Evolutionary conservation across 2,797 vertebrate species (phyloP), one percentile per base, ranked within the genome.

Genomic region (Menidia menidia): DNA sequence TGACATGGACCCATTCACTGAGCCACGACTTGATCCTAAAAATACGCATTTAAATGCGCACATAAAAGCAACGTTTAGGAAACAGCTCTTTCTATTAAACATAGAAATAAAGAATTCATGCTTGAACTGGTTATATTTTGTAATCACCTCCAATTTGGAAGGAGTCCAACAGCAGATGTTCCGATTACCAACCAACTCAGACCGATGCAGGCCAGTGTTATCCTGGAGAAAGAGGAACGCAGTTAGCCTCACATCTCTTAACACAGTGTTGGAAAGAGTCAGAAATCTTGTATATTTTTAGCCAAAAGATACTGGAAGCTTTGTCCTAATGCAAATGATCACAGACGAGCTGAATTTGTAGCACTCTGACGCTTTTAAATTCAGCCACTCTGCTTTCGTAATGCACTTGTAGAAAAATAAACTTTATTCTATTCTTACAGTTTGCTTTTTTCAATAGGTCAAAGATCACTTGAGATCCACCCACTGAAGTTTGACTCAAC

Each of bases 1-100:
- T 97, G 60, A 99, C 92, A 64, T 99, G 98, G 19, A 98, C 97
- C 78, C 96, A 88, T 56, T 98, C 97, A 6, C 97, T 99, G 62
- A 99, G 89, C 90, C 95, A 95, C 79, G 74, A 90, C 90, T 97
- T 99, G 16, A 95, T 25, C 56, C 98, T 99, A 76, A 63, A 77
- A 59, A 71, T 53, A 73, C 45, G 56, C 33, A 81, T 64, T 73
- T 55, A 55, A 9, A 68, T 47, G 61, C 10, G 11, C n/a, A 60
- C 1, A 61, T 0, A 3, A 43, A 25, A 47, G 11, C 0, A 47
- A 1, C 19, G 13, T 42, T 60, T 13, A 70, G 7, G n/a, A 63
- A 41, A 25, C 50, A 63, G 13, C 1, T 0, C 13, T 35, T 60
- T 48, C 3, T 0, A 25, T 25, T 25, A 25, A 25, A 25, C 25